Evolutionary conservation across 1,140 invertebrate genomes (phyloP).

Genomic region (Drosophila ananassae): DNA sequence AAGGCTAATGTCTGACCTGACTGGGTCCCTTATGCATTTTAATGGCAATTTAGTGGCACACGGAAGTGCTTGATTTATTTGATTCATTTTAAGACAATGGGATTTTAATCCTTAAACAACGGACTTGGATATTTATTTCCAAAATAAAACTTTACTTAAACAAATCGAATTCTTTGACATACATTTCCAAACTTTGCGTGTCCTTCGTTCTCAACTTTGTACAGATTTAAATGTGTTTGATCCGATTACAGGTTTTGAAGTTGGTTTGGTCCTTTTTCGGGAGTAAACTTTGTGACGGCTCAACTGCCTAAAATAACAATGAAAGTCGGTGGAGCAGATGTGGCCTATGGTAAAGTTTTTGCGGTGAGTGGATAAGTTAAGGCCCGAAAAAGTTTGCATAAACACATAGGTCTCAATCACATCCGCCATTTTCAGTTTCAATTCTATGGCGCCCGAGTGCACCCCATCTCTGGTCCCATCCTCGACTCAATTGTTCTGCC

Average conservation of each 20-base stretch:
- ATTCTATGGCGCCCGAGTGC: neutral
- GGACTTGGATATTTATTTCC: no score
- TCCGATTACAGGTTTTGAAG: slow-evolving; percentile 23
- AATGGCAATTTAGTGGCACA: slow-evolving; percentile 47
- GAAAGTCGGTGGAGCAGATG: slow-evolving; percentile 59
- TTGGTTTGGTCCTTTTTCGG: slow-evolving; percentile 13
- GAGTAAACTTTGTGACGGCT: slow-evolving; percentile 62
- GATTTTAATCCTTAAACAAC: neutral
- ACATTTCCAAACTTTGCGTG: slow-evolving; percentile 8
- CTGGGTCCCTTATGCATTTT: slow-evolving; percentile 66
- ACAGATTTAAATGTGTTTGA: slow-evolving; percentile 18
- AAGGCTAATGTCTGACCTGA: slow-evolving; percentile 49
- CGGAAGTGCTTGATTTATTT: neutral
- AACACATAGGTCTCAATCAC: slow-evolving; percentile 69
- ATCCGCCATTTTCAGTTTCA: slow-evolving; percentile 33
- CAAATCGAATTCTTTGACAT: slow-evolving; percentile 17
- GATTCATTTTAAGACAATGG: neutral
- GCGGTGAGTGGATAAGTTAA: slow-evolving; percentile 72
- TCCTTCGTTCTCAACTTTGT: neutral
- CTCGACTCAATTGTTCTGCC: slow-evolving; percentile 72
- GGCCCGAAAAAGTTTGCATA: slow-evolving; percentile 54
- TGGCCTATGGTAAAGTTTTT: slow-evolving; percentile 63
- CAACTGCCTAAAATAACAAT: slow-evolving; percentile 56
- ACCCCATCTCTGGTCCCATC: slow-evolving; percentile 32
- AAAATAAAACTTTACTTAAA: neutral